phyloP scores from a whole-genome alignment of 2,797 vertebrate genomes.

The Galaxias olidus region DNA sequence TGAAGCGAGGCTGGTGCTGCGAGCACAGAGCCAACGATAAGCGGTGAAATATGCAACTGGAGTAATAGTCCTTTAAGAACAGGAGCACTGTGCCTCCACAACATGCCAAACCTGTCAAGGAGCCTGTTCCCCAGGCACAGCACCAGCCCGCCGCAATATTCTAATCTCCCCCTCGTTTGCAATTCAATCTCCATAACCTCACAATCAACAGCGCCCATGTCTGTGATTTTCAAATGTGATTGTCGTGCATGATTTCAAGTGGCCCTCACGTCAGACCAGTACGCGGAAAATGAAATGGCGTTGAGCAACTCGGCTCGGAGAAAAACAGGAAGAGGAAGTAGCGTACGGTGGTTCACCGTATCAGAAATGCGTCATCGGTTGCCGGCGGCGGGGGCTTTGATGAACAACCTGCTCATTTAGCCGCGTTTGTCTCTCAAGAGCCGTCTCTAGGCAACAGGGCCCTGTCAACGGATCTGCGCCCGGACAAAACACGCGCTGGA shows the following conservation, averaged over 20 bases:
- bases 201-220: slow-evolving; percentile 25
- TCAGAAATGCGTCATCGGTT: slow-evolving; percentile 47
- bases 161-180: slow-evolving; percentile 55
- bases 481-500: slow-evolving; percentile 65
- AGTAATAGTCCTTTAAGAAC: slow-evolving; percentile 43
- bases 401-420: slow-evolving; percentile 71
- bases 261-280: slow-evolving; percentile 51
- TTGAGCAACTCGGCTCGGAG: slow-evolving; percentile 27
- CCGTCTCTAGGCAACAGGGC: slow-evolving; percentile 76
- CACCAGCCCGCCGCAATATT: slow-evolving; percentile 53
- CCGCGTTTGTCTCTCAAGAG: slow-evolving; percentile 61
- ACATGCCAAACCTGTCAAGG: slow-evolving; percentile 46
- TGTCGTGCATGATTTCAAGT: slow-evolving; percentile 28
- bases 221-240: slow-evolving; percentile 29
- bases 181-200: slow-evolving; percentile 28
- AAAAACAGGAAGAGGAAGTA: slow-evolving; percentile 48
- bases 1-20: slow-evolving; percentile 15
- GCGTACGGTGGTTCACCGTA: slow-evolving; percentile 9
- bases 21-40: slow-evolving; percentile 42
- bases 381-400: slow-evolving; percentile 57
- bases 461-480: slow-evolving; percentile 55
- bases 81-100: slow-evolving; percentile 39
- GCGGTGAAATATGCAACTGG: slow-evolving; percentile 52
- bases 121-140: slow-evolving; percentile 49
- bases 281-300: slow-evolving; percentile 12